A percentile compares a stretch with the other conserved stretches of the same genome.
phyloP scores from a whole-genome alignment of 2,113 vertebrate genomes.

The Rallus limicola region DNA sequence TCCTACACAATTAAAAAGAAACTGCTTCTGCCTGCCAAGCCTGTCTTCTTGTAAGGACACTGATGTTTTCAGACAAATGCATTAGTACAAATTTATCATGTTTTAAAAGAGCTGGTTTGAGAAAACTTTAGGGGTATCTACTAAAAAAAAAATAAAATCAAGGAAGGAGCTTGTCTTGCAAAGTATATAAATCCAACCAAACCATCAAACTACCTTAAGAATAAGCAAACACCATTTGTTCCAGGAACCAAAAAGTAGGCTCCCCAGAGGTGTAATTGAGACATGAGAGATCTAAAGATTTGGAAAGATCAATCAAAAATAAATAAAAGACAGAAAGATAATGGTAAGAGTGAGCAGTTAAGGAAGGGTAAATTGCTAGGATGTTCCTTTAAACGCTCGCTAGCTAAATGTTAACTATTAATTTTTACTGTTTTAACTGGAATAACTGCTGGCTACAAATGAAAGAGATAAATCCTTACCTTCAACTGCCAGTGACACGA shows the following conservation, averaged over 20 bases:
- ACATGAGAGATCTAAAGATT: neutral
- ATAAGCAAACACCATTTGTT: neutral
- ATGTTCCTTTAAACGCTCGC: rapidly evolving
- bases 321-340: neutral
- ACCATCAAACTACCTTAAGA: neutral
- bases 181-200: neutral
- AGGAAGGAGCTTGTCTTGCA: neutral
- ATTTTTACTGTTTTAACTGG: neutral
- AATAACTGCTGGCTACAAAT: neutral
- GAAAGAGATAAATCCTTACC: constrained; percentile 76
- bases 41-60: neutral
- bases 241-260: neutral
- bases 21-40: neutral
- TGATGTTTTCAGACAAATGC: neutral
- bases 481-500: constrained; percentile 83
- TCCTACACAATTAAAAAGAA: neutral
- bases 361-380: neutral
- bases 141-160: neutral
- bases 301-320: neutral
- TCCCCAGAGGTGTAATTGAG: neutral
- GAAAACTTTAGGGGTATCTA: neutral
- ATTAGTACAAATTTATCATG: neutral
- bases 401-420: neutral
- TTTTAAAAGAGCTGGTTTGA: neutral
- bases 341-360: neutral